Percentiles rank a stretch among this genome's conserved stretches.
Evolutionary conservation across 2,797 vertebrate genomes (phyloP).

Genomic region (Allobates femoralis): DNA sequence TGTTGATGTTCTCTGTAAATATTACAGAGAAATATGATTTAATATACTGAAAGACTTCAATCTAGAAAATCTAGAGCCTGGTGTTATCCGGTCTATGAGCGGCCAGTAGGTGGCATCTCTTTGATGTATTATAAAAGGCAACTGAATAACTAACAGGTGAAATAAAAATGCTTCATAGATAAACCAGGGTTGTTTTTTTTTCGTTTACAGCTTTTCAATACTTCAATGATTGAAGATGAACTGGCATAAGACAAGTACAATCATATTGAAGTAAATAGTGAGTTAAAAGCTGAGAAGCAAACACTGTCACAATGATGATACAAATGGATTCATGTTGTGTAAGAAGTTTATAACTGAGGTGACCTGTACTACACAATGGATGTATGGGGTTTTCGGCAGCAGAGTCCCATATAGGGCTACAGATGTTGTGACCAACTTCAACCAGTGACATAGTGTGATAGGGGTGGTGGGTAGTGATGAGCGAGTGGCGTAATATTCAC

Average conservation of each 20-base stretch:
- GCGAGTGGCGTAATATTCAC: too few species aligned
- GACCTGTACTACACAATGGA: neutral
- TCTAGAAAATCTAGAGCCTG: too few species aligned
- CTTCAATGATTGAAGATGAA: neutral
- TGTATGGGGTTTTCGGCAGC: neutral
- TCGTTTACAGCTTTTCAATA: neutral
- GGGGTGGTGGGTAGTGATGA: too few species aligned
- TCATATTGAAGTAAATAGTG: neutral
- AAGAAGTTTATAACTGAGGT: neutral
- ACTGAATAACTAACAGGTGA: neutral
- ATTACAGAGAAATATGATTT: neutral
- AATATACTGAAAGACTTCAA: neutral
- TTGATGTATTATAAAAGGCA: neutral
- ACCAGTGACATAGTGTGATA: too few species aligned
- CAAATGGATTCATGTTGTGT: neutral
- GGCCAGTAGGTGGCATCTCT: slow-evolving; percentile 44
- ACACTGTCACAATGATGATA: neutral
- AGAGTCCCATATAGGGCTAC: neutral
- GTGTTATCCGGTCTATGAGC: neutral
- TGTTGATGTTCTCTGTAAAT: neutral
- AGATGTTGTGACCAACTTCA: neutral
- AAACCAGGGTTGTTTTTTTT: neutral
- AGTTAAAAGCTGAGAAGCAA: neutral
- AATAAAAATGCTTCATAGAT: neutral
- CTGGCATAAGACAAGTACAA: neutral